Base-by-base conservation (phyloP, 2,888 invertebrate genomes). In the Meliscaeva auricollis region DNA sequence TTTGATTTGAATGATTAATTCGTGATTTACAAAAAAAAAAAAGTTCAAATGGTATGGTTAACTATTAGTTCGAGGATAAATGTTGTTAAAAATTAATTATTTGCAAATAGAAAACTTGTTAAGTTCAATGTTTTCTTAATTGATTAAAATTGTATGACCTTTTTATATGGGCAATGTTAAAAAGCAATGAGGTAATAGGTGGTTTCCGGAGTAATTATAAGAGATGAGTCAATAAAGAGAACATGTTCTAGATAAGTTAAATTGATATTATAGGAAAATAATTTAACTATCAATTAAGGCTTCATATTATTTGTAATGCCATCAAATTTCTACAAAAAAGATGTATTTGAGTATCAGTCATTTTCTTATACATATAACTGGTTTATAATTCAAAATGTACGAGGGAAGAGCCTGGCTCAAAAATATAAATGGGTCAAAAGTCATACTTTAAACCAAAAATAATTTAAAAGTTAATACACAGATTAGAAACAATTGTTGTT, bases 1-100 rank as follows among this genome's bases (percentile, higher is more conserved):
- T 66, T 50, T 50, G n/a, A 32, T 66, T 35, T 50, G 50, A 66
- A 50, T 66, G 66, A 22, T 66, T 6, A 32, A 35, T 66, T 66
- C 2, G 9, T 20, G 32, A 17, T 20, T 66, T 66, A 48, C 48
- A 11, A 13, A 38, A 38, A 11, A 11, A 13, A 11, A 38, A 9
- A 26, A 3, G 26, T 26, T 26, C n/a, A 26, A 3, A 4, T 26
- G 26, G 2, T 26, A 26, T 26, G 26, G 26, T 26, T 26, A 26
- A 26, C 26, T 4, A 3, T 3, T 26, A 26, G 26, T 38, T 56
- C 35, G 56, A 35, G 32, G 32, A 17, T 38, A 26, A 52, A 13
- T 26, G 1, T 1, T 38, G 1, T 11, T 1, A 38, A 26, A 26
- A 26, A 26, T 4, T 26, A 26, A 26, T 13, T n/a, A n/a, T n/a